phyloP scores from a whole-genome alignment of 2,888 invertebrate species.

The Pseudoips prasinana region DNA sequence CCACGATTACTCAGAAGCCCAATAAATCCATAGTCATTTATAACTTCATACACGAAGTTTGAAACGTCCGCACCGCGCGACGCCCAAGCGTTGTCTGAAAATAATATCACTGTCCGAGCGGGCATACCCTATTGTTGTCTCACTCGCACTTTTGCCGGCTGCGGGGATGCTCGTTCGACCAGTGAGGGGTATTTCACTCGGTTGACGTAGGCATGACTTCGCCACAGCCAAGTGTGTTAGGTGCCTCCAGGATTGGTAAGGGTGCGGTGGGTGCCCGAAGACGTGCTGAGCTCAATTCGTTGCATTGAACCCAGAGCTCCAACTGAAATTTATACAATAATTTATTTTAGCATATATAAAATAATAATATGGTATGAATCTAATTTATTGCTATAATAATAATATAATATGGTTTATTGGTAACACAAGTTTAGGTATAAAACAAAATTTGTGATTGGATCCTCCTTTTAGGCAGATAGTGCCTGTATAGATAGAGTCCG shows the following conservation, averaged over 20 bases:
- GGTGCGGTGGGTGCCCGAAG: conserved; percentile 51
- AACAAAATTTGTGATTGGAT: no score
- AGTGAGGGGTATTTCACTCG: conserved; percentile 58
- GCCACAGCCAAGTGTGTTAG: conserved; percentile 54
- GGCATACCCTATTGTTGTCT: conserved; percentile 40
- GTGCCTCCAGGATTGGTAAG: conserved; percentile 38
- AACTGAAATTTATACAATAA: conserved; percentile 59
- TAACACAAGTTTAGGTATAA: no score
- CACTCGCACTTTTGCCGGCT: conserved; percentile 44
- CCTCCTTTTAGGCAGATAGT: no score
- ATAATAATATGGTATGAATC: no score
- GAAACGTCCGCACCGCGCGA: conserved; percentile 36
- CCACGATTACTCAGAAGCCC: conserved; percentile 4
- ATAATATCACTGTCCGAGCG: conserved; percentile 45
- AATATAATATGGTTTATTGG: no score
- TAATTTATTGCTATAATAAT: background rate
- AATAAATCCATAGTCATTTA: conserved; percentile 10
- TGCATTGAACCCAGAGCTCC: conserved; percentile 78
- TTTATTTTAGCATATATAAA: no score
- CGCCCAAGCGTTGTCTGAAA: conserved; percentile 26
- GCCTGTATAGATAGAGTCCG: no score
- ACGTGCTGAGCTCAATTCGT: conserved; percentile 72
- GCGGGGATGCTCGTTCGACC: conserved; percentile 48
- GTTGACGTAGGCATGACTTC: conserved; percentile 51
- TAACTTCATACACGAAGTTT: conserved; percentile 12